A percentile compares a stretch with the other conserved stretches of the same genome.
Conservation (phyloP, 2,888 invertebrate species). For the Orthosia gracilis region DNA sequence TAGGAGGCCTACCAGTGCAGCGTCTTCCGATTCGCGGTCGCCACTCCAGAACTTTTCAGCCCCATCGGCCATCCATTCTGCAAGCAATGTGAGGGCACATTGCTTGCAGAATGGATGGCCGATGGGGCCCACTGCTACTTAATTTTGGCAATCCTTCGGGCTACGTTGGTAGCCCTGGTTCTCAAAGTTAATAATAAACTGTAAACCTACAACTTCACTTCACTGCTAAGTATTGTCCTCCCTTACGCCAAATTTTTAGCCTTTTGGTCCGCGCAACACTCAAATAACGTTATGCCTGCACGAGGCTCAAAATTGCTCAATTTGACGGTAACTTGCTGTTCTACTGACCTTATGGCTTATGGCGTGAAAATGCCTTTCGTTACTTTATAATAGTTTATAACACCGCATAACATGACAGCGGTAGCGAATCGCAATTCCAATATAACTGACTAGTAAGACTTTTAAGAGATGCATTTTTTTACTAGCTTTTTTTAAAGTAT, state of each 20-base stretch:
- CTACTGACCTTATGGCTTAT: conserved; percentile 59
- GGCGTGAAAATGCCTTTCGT: conserved; percentile 49
- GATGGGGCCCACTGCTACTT: no score
- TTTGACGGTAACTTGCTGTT: conserved; percentile 55
- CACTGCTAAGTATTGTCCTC: neutral
- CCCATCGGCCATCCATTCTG: no score
- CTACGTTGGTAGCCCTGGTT: no score
- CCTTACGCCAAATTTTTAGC: conserved; percentile 25
- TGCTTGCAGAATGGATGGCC: no score
- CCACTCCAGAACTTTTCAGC: no score
- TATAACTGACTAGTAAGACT: neutral
- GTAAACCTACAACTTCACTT: neutral
- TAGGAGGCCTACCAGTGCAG: no score
- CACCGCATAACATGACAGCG: conserved; percentile 33
- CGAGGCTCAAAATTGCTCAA: conserved; percentile 53
- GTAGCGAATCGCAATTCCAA: conserved; percentile 19
- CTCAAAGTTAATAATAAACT: neutral
- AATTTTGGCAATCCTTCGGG: no score
- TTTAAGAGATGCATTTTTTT: no score
- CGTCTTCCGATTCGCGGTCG: no score
- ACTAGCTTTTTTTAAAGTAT: neutral
- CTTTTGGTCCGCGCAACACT: conserved; percentile 31
- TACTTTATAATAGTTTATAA: conserved; percentile 54
- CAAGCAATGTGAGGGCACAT: no score
- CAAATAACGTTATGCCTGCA: conserved; percentile 46